Base-by-base conservation (phyloP, 2,888 invertebrate genomes). In the Liposcelis brunnea region DNA sequence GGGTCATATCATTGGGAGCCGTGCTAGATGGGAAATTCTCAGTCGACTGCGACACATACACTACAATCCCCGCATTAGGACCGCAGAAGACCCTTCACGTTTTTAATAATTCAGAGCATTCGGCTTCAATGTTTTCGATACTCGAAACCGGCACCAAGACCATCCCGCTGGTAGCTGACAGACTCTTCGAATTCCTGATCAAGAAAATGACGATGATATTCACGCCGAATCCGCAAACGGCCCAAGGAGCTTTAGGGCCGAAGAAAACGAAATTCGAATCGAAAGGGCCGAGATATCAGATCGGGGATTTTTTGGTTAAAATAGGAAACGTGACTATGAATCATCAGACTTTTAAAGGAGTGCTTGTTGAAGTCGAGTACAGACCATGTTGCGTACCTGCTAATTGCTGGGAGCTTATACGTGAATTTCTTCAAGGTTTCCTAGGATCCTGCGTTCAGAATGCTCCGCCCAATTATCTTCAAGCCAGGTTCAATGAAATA, bases 31-130 rank as follows among this genome's bases (percentile, higher is more conserved):
- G 94, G 0, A 87, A 85, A 55, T 94, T 93, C 61, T 63, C 86
- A 43, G 93, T 95, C 0, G 94, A 95, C 59, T 95, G 94, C 56
- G 94, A 95, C 62, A 91, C 91, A 0, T 93, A 85, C 58, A 77
- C 78, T 34, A 84, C 86, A 1, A 75, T 79, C 37, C 79, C 81
- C 1, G 75, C 77, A 55, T 68, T 82, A 59, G 85, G 82, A 3
- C 73, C 76, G 40, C 79, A 81, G 48, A 77, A 84, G 55, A 81
- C 83, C 1, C 81, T 93, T 0, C 89, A 93, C 62, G 80, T 94
- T n/a, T 69, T 95, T 7, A 93, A 94, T 65, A 89, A 94, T 62
- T 91, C 89, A 0, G 94, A 95, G 59, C 86, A 90, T 58, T 94
- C 94, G 0, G 91, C 90, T 0, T 85, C 93, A 0, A 89, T 90